These are phyloP conservation scores for Ammodramus savannarum DNA, from an alignment of 2,113 vertebrate genomes.

Conservation along the genomic window DNA sequence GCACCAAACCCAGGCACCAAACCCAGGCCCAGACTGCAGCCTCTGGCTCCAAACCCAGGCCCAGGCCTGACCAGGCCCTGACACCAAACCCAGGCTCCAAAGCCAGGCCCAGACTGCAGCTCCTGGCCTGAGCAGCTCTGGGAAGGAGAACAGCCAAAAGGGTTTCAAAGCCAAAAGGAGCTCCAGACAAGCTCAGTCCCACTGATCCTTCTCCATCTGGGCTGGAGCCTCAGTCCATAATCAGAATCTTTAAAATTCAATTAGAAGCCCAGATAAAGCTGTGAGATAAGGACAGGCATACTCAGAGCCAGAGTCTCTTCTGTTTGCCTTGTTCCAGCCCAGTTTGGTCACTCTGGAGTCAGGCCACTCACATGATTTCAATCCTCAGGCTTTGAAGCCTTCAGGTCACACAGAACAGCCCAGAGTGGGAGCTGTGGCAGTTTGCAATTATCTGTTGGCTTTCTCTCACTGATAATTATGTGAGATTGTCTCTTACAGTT, in stretches of 20 bases:
- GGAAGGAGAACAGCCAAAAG: fast-evolving
- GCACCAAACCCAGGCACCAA: too few species aligned
- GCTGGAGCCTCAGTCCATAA: not conserved
- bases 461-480: not conserved
- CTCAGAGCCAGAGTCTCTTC: not conserved
- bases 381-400: not conserved
- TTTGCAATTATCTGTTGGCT: not conserved
- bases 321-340: not conserved
- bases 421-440: not conserved
- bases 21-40: too few species aligned
- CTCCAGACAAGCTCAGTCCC: not conserved
- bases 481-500: not conserved
- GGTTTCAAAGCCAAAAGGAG: not conserved
- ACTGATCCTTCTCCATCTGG: not conserved
- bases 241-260: not conserved
- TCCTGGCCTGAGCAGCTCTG: not conserved
- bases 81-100: too few species aligned
- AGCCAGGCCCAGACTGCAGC: fast-evolving
- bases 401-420: not conserved
- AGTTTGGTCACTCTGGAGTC: not conserved
- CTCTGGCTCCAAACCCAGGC: too few species aligned
- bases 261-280: not conserved
- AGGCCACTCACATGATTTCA: not conserved
- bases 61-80: too few species aligned
- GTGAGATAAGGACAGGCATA: not conserved